These are phyloP conservation scores for Hirtodrosophila confusa DNA, from an alignment of 2,888 invertebrate species.

Conservation along the genomic window DNA sequence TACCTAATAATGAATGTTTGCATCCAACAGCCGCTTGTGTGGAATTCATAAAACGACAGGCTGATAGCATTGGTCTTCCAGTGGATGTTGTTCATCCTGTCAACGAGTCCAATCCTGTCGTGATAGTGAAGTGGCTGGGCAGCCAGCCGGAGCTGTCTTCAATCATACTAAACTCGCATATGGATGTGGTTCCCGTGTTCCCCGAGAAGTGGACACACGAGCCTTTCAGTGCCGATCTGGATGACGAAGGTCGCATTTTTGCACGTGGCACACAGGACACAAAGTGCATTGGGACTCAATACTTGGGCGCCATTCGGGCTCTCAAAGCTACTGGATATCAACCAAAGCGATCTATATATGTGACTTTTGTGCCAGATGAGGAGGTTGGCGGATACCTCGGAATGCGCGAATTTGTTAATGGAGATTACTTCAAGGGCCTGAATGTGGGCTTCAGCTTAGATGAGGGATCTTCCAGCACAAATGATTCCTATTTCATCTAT, in stretches of 20 bases:
- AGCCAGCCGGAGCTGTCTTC: constrained; percentile 88
- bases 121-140: constrained; percentile 92
- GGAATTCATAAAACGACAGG: constrained; percentile 89
- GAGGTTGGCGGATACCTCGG: constrained; percentile 90
- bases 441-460: constrained; percentile 92
- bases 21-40: constrained; percentile 85
- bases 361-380: constrained; percentile 90
- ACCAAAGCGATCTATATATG: constrained; percentile 88
- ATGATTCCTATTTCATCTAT: constrained; percentile 87
- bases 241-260: constrained; percentile 91
- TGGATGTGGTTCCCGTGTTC: constrained; percentile 96
- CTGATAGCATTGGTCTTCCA: constrained; percentile 88
- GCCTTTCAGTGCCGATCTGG: constrained; percentile 94
- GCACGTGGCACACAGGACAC: constrained; percentile 91
- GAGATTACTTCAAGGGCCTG: constrained; percentile 87
- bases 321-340: constrained; percentile 86
- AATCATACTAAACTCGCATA: constrained; percentile 95
- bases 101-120: constrained; percentile 88
- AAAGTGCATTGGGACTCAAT: constrained; percentile 93
- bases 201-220: constrained; percentile 94
- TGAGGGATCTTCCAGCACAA: constrained; percentile 90
- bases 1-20: background rate
- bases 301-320: constrained; percentile 89
- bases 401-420: constrained; percentile 89
- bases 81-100: constrained; percentile 86